Conservation (phyloP, 2,888 invertebrate genomes). For the Athalia cordata region DNA sequence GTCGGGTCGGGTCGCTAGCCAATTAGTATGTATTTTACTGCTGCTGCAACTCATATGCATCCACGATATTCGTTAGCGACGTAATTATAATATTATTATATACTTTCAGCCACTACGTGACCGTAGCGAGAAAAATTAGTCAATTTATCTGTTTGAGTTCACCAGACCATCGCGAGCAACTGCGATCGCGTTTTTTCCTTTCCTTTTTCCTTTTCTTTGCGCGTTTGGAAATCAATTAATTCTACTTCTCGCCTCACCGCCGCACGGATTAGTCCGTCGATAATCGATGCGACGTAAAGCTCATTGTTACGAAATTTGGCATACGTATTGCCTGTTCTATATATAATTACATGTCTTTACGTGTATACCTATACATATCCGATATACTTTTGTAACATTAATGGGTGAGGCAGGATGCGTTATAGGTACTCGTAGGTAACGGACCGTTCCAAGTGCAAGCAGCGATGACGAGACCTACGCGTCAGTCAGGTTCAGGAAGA, state of each 20-base stretch:
- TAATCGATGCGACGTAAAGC: constrained; percentile 40
- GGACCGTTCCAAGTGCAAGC: constrained; percentile 36
- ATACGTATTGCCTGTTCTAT: not conserved
- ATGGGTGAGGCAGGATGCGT: constrained; percentile 43
- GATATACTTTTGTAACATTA: not conserved
- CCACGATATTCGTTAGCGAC: not conserved
- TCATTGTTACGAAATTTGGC: constrained; percentile 36
- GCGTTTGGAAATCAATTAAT: constrained; percentile 17
- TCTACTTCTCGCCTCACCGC: constrained; percentile 15
- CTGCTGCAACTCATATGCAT: not conserved
- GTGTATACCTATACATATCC: not conserved
- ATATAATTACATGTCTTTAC: not conserved
- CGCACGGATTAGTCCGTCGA: constrained; percentile 20
- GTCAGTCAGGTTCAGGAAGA: constrained; percentile 32
- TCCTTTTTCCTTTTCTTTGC: no score
- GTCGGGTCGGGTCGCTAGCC: constrained; percentile 26
- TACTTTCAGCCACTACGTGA: no score
- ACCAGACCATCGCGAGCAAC: no score
- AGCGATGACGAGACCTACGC: constrained; percentile 24
- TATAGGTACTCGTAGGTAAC: constrained; percentile 20
- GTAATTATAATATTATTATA: no score
- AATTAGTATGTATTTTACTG: constrained; percentile 28
- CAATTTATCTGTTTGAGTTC: not conserved
- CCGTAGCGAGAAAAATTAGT: not conserved
- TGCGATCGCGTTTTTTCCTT: no score